Evolutionary conservation across 2,888 invertebrate species (phyloP), one percentile per base, ranked within the genome.

Genomic region (Hemaris fuciformis): DNA sequence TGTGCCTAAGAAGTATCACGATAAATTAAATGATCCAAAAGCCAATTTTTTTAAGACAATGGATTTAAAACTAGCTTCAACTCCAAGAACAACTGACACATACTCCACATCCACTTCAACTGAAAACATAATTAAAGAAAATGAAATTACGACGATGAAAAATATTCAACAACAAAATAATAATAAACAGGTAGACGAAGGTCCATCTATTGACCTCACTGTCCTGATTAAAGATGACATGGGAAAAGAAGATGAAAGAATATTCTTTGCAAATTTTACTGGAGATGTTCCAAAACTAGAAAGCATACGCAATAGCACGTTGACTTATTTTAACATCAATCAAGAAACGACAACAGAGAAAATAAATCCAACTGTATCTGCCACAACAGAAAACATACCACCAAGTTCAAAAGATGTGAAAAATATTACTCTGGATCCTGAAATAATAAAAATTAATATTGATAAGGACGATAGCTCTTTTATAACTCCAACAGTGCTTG

Each of bases 1-100:
- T 34, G 66, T 81, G 45, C 89, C 89, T 0, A 92, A 92, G 66
- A 91, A 92, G 70, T 90, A 91, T 62, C 82, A 72, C 53, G 80
- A 85, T 27, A 90, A 88, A 74, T 68, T 75, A 5, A 71, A 81
- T 60, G 83, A 85, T 25, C 63, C 69, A 0, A 88, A 89, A 69
- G 73, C 59, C 15, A 88, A 87, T 76, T 41, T 64, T 56, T 62
- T 66, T 5, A 84, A 83, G 72, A 57, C 48, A 22, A 48, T 67
- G 18, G 79, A 82, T 46, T 59, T 61, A 0, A 82, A 84, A 77
- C 46, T 66, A 23, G 66, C 25, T 2, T 66, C 69, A 64, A 23
- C 60, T 18, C 76, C 74, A 48, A 79, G 77, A 68, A 64, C 64
- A n/a, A 69, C 67, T 25, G 74, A 77, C 38, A 57, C 45, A 48